Evolutionary conservation across 2,113 vertebrate genomes (phyloP).

Genomic region (Propithecus coquereli): DNA sequence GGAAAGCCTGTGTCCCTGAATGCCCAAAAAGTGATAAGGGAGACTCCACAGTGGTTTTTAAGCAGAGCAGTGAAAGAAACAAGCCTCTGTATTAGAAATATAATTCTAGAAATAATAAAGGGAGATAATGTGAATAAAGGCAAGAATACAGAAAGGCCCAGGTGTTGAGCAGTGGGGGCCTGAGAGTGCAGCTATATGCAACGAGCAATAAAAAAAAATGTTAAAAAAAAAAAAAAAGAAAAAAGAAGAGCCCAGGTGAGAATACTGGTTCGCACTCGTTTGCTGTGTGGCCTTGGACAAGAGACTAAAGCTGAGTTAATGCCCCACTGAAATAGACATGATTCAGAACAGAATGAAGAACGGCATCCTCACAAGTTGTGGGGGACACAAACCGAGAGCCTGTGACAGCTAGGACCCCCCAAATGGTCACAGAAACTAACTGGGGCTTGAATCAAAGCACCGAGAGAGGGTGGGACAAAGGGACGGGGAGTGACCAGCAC

Average conservation of each 20-base stretch:
- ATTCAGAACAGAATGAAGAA: neutral
- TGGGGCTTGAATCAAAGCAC: neutral
- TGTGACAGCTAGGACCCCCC: neutral
- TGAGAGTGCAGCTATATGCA: no score
- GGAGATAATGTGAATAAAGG: neutral
- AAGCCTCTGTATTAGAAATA: neutral
- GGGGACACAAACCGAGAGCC: neutral
- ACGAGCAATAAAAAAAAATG: no score
- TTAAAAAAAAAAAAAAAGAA: no score
- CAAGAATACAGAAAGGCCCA: neutral
- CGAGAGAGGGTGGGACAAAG: no score
- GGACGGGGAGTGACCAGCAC: fast-evolving
- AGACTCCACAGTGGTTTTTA: neutral
- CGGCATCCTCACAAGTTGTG: fast-evolving
- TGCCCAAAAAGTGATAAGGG: neutral
- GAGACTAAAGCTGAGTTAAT: fast-evolving
- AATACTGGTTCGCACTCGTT: neutral
- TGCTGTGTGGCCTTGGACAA: neutral
- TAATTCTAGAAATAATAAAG: neutral
- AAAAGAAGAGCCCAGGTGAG: neutral
- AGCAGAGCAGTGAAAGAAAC: neutral
- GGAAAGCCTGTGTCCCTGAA: neutral
- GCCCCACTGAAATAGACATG: neutral
- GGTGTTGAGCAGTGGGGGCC: no score
- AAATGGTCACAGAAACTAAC: neutral